Evolutionary conservation across 2,888 invertebrate genomes (phyloP).

Genomic region (Matsumyia berberina): DNA sequence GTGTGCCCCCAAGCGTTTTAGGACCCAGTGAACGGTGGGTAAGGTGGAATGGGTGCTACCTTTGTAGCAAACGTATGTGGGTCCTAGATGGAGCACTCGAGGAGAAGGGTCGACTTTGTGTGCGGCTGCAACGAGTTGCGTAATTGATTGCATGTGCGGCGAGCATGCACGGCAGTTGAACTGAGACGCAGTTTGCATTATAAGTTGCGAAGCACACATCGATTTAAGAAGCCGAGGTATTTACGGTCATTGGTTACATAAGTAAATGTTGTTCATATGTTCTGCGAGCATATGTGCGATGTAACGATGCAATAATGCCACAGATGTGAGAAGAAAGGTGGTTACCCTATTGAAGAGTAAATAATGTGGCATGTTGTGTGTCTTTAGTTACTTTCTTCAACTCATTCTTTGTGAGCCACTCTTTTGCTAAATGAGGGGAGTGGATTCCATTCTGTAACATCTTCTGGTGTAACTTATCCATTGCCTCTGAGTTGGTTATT

Average conservation of each 20-base stretch:
- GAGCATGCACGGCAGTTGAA: not conserved
- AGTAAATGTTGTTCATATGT: not conserved
- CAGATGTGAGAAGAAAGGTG: too few relatives aligned
- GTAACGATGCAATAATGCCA: too few relatives aligned
- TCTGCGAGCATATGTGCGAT: too few relatives aligned
- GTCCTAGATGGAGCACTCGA: not conserved
- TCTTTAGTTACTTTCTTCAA: too few relatives aligned
- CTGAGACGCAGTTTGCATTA: not conserved
- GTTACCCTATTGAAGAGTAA: too few relatives aligned
- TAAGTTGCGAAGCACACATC: not conserved
- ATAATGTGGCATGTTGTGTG: too few relatives aligned
- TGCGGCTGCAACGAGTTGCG: not conserved
- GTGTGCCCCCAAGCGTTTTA: not conserved
- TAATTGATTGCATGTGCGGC: not conserved
- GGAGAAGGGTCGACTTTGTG: not conserved
- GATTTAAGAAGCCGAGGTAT: not conserved
- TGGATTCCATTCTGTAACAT: too few relatives aligned
- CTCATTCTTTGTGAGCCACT: too few relatives aligned
- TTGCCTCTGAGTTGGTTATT: too few relatives aligned
- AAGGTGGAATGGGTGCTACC: not conserved
- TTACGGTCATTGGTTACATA: not conserved
- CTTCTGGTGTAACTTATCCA: not conserved
- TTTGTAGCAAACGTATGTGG: not conserved
- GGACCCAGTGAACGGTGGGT: constrained; percentile 2
- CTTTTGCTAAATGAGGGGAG: too few relatives aligned